Percentiles rank a stretch among this genome's conserved stretches.
phyloP scores from a whole-genome alignment of 53 echinoderm and acorn worm genomes.

The Paelopatides confundens region DNA sequence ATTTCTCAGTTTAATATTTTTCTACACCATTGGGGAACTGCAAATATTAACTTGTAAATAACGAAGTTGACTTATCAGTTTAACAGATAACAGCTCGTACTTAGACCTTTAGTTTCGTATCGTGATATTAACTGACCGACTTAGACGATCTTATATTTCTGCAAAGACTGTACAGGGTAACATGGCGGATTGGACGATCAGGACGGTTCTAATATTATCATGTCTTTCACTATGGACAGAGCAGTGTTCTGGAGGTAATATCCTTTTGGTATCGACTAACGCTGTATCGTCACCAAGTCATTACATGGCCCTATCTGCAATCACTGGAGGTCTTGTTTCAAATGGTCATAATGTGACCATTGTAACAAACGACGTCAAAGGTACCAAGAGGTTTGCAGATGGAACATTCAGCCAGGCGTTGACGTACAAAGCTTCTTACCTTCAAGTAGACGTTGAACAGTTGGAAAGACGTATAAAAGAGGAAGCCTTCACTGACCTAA shows the following conservation, averaged over 20 bases:
- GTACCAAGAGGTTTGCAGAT: slow-evolving; percentile 43
- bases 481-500: not conserved
- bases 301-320: slow-evolving; percentile 40
- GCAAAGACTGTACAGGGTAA: not conserved
- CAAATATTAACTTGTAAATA: no score
- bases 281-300: slow-evolving; percentile 40
- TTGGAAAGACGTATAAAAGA: not conserved
- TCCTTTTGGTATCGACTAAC: slow-evolving; percentile 22
- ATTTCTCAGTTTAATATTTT: no score
- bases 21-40: no score
- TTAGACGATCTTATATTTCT: no score
- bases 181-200: not conserved
- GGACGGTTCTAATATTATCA: not conserved
- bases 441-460: slow-evolving; percentile 23
- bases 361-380: slow-evolving; percentile 40
- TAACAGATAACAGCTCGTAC: no score
- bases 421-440: slow-evolving; percentile 22
- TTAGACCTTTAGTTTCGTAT: no score
- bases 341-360: slow-evolving; percentile 60
- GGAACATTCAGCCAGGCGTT: slow-evolving; percentile 24
- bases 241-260: slow-evolving; percentile 33
- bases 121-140: no score
- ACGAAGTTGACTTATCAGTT: no score
- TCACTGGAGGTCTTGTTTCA: slow-evolving; percentile 52
- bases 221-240: not conserved